Evolutionary conservation across 2,113 vertebrate species (phyloP).

Genomic region (Gymnocephalus cernua): DNA sequence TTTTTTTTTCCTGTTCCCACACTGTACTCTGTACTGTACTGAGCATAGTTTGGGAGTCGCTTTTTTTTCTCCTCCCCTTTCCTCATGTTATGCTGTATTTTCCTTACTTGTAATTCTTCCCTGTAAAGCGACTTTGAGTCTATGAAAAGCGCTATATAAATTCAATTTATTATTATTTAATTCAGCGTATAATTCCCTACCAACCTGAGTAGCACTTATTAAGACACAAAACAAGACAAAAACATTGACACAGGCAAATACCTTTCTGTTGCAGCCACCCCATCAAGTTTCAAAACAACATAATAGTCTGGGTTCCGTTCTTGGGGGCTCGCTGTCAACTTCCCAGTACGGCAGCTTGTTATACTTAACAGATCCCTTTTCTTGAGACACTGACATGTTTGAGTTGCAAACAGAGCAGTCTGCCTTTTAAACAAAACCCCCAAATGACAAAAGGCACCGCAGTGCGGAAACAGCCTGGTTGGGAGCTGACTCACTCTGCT

Average conservation of each 20-base stretch:
- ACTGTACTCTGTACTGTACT: too few relatives aligned
- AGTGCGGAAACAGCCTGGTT: slow-evolving; percentile 36
- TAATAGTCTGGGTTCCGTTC: neutral
- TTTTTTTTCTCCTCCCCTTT: too few relatives aligned
- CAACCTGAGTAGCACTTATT: neutral
- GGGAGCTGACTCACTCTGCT: slow-evolving; percentile 25
- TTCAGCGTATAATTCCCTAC: neutral
- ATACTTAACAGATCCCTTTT: slow-evolving; percentile 50
- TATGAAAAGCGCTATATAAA: too few relatives aligned
- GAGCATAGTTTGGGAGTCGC: too few relatives aligned
- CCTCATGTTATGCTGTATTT: too few relatives aligned
- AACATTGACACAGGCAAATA: neutral
- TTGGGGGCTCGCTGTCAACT: slow-evolving; percentile 19
- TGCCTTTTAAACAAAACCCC: slow-evolving; percentile 77
- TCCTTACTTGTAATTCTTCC: too few relatives aligned
- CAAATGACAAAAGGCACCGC: slow-evolving; percentile 69
- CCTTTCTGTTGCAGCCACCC: slow-evolving; percentile 5
- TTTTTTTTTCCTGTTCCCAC: too few relatives aligned
- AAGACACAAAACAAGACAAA: neutral
- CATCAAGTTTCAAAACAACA: slow-evolving; percentile 7
- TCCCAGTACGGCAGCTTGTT: slow-evolving; percentile 42
- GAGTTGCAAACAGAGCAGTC: slow-evolving; percentile 69
- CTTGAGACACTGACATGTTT: slow-evolving; percentile 47
- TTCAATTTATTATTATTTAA: too few relatives aligned
- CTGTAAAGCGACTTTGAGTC: too few relatives aligned